phyloP scores from a whole-genome alignment of 1,140 invertebrate genomes.

The Hetaerina americana region DNA sequence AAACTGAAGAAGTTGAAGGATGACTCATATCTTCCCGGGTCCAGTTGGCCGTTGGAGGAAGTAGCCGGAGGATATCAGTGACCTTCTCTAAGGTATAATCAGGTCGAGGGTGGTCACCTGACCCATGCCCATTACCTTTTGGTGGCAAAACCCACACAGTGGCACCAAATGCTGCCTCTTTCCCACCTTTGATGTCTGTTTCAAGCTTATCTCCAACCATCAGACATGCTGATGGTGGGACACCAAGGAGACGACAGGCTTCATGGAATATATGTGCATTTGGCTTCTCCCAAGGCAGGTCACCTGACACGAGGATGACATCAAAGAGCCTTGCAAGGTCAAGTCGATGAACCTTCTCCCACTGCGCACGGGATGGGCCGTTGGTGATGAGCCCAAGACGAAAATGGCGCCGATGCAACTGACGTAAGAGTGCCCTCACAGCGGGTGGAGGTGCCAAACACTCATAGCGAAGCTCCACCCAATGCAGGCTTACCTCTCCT shows the following conservation, averaged over 20 bases:
- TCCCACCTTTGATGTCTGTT: slow-evolving; percentile 63
- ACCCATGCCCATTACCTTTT: slow-evolving; percentile 30
- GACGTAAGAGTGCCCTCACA: slow-evolving; percentile 46
- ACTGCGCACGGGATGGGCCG: slow-evolving; percentile 68
- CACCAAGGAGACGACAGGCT: slow-evolving; percentile 56
- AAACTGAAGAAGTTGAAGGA: neutral
- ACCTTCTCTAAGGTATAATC: slow-evolving; percentile 16
- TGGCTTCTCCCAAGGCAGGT: slow-evolving; percentile 72
- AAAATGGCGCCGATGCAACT: slow-evolving; percentile 49
- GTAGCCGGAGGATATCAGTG: slow-evolving; percentile 12
- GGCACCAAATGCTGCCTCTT: slow-evolving; percentile 53
- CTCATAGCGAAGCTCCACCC: slow-evolving; percentile 60
- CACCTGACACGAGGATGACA: slow-evolving; percentile 63
- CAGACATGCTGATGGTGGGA: slow-evolving; percentile 55
- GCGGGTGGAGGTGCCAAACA: slow-evolving; percentile 50
- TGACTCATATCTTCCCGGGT: slow-evolving; percentile 8
- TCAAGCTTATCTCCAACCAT: slow-evolving; percentile 80
- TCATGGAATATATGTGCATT: slow-evolving; percentile 58
- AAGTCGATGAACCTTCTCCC: slow-evolving; percentile 66
- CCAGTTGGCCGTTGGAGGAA: slow-evolving; percentile 13
- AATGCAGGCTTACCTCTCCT: slow-evolving; percentile 55
- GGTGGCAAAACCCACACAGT: slow-evolving; percentile 62
- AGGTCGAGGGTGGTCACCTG: slow-evolving; percentile 10
- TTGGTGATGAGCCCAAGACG: slow-evolving; percentile 67
- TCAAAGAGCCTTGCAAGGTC: slow-evolving; percentile 58